Evolutionary conservation across 2,113 vertebrate genomes (phyloP).

Genomic region (Columba livia): DNA sequence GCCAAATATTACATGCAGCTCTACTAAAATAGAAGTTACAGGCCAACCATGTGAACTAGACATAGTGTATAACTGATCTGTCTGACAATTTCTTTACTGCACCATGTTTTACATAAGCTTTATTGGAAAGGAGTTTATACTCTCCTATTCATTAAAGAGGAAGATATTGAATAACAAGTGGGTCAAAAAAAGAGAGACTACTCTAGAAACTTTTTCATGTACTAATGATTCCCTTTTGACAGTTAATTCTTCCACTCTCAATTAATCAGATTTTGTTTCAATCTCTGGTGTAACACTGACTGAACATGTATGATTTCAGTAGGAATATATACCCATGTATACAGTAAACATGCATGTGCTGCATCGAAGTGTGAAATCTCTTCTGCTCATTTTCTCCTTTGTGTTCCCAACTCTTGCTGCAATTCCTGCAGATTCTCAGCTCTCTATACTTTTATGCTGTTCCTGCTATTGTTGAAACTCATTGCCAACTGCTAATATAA

Average conservation of each 20-base stretch:
- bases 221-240: not conserved
- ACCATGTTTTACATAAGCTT: not conserved
- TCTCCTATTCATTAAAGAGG: not conserved
- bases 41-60: not conserved
- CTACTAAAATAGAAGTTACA: not conserved
- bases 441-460: not conserved
- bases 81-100: not conserved
- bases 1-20: not conserved
- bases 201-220: not conserved
- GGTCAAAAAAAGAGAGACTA: not conserved
- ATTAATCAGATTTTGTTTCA: not conserved
- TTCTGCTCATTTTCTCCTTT: not conserved
- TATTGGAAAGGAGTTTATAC: not conserved
- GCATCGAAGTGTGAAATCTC: not conserved
- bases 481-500: not conserved
- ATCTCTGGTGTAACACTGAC: not conserved
- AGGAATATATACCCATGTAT: not conserved
- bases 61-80: not conserved
- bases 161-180: not conserved
- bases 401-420: not conserved
- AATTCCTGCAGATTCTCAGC: not conserved
- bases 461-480: not conserved
- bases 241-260: not conserved
- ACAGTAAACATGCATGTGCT: not conserved
- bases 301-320: not conserved